A percentile compares a stretch with the other conserved stretches of the same genome.
phyloP scores from a whole-genome alignment of 2,888 invertebrate species.

The Hermaeophaga mercurialis region DNA sequence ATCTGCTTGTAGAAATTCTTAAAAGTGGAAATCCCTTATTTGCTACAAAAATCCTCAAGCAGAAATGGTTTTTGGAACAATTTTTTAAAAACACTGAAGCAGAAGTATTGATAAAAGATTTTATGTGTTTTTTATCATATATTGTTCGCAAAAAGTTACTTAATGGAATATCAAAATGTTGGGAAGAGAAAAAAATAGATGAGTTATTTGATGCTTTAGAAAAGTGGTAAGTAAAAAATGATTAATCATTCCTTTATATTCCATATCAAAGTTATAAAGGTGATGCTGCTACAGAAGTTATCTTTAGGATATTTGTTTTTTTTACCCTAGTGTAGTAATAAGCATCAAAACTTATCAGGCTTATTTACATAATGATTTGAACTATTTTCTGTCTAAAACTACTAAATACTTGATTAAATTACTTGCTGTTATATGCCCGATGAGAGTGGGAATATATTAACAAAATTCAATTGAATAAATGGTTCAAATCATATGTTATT shows the following conservation, averaged over 20 bases:
- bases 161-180: conserved; percentile 33
- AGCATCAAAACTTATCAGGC: too few relatives aligned
- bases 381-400: too few relatives aligned
- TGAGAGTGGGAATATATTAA: too few relatives aligned
- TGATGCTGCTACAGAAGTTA: too few relatives aligned
- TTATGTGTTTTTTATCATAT: conserved; percentile 38
- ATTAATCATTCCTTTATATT: background rate
- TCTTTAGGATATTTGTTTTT: too few relatives aligned
- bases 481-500: too few relatives aligned
- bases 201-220: conserved; percentile 3
- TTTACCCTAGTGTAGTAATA: too few relatives aligned
- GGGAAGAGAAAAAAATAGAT: conserved; percentile 14
- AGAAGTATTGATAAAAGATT: conserved; percentile 33
- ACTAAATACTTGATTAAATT: too few relatives aligned
- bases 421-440: too few relatives aligned
- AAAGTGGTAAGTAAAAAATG: conserved; percentile 11
- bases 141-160: conserved; percentile 39
- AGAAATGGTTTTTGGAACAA: conserved; percentile 41
- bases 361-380: too few relatives aligned
- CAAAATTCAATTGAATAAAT: too few relatives aligned
- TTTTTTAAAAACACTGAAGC: conserved; percentile 31
- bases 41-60: conserved; percentile 38
- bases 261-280: too few relatives aligned
- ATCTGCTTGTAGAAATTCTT: conserved; percentile 35
- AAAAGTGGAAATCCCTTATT: conserved; percentile 38